These are phyloP conservation scores for Empidonax alnorum DNA, from an alignment of 2,113 vertebrate genomes.

Conservation along the genomic window DNA sequence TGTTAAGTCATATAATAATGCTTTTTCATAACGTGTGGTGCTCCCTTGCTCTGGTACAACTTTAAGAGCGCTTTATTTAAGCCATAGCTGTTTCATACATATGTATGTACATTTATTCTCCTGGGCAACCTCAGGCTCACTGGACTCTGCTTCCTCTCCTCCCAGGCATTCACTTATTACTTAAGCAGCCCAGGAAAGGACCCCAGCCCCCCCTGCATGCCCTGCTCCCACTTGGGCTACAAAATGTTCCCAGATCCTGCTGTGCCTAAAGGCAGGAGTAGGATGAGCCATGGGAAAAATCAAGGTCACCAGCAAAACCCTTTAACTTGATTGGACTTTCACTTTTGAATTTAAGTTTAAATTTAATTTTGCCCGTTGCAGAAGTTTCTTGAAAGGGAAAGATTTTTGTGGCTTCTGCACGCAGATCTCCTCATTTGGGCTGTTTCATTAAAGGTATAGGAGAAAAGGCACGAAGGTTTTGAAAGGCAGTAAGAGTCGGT, in stretches of 20 bases:
- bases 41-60: fast-evolving
- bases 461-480: not conserved
- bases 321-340: not conserved
- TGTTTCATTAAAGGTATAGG: not conserved
- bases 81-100: not conserved
- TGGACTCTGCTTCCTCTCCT: not conserved
- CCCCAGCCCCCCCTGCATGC: not conserved
- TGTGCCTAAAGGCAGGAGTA: not conserved
- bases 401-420: not conserved
- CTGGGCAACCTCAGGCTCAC: not conserved
- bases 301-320: not conserved
- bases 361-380: not conserved
- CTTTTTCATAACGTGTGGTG: not conserved
- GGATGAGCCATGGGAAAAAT: not conserved
- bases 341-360: not conserved
- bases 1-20: not conserved
- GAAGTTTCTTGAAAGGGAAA: not conserved
- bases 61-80: not conserved
- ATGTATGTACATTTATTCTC: not conserved
- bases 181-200: not conserved
- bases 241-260: not conserved
- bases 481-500: fast-evolving
- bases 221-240: fast-evolving
- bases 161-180: not conserved
- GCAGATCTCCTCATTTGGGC: not conserved